phyloP scores from a whole-genome alignment of 2,888 invertebrate genomes.

The Limnephilus lunatus region DNA sequence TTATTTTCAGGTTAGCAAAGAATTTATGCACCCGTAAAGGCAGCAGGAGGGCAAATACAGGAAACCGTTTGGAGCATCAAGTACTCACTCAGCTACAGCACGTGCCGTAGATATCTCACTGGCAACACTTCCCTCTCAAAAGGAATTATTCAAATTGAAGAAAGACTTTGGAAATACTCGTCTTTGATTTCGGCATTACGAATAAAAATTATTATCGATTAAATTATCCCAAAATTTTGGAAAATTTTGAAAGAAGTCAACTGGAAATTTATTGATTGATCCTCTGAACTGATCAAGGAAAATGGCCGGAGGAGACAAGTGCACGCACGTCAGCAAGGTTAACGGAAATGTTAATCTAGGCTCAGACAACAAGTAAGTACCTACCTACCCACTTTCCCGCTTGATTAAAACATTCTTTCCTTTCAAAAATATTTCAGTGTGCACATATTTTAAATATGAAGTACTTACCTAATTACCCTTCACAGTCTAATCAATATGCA shows the following conservation, averaged over 20 bases:
- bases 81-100: slow-evolving; percentile 90
- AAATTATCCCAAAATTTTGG: not conserved
- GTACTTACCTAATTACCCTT: no score
- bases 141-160: slow-evolving; percentile 43
- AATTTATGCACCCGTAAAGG: slow-evolving; percentile 89
- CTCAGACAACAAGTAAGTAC: slow-evolving; percentile 60
- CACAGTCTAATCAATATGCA: no score
- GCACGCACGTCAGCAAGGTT: slow-evolving; percentile 71
- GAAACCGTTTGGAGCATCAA: slow-evolving; percentile 89
- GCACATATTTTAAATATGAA: not conserved
- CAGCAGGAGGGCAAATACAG: slow-evolving; percentile 90
- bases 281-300: slow-evolving; percentile 42
- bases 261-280: slow-evolving; percentile 4
- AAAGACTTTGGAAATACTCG: slow-evolving; percentile 30
- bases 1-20: slow-evolving; percentile 84
- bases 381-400: not conserved
- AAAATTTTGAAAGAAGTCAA: not conserved
- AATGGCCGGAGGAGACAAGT: slow-evolving; percentile 77
- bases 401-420: not conserved
- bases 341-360: slow-evolving; percentile 59
- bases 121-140: slow-evolving; percentile 18
- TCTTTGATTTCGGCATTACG: slow-evolving; percentile 6
- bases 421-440: not conserved
- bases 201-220: not conserved
- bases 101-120: slow-evolving; percentile 83